These are phyloP conservation scores for Polyergus mexicanus DNA, from an alignment of 1,140 invertebrate genomes.

Conservation along the genomic window DNA sequence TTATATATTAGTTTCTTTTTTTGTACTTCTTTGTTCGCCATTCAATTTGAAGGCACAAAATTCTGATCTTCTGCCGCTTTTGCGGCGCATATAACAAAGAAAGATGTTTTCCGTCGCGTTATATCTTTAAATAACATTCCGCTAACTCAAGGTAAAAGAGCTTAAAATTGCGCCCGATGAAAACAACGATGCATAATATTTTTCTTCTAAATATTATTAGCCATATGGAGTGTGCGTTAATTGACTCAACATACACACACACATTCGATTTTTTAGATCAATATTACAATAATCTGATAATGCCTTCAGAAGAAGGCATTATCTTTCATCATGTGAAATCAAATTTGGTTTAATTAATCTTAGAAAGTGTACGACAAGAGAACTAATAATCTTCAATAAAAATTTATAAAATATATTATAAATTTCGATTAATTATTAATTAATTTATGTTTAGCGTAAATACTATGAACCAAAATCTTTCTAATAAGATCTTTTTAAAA, in stretches of 20 bases:
- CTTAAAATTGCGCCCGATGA: constrained; percentile 23
- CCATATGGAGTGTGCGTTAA: not conserved
- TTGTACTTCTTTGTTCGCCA: not conserved
- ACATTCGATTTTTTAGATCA: not conserved
- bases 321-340: not conserved
- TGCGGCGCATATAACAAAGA: not conserved
- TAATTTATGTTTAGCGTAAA: too few relatives aligned
- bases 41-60: constrained; percentile 23
- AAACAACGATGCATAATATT: constrained; percentile 27
- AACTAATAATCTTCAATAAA: not conserved
- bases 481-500: not conserved
- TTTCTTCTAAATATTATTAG: constrained; percentile 15
- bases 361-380: not conserved
- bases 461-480: not conserved
- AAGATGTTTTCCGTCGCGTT: constrained; percentile 24
- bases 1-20: not conserved
- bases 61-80: constrained; percentile 39
- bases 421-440: not conserved
- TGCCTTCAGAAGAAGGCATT: not conserved
- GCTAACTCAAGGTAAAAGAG: constrained; percentile 13
- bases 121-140: constrained; percentile 63
- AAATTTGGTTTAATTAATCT: not conserved
- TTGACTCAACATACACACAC: not conserved
- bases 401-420: not conserved
- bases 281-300: not conserved